Evolutionary conservation across 2,113 vertebrate genomes (phyloP).

Genomic region (Lophochroa leadbeateri): DNA sequence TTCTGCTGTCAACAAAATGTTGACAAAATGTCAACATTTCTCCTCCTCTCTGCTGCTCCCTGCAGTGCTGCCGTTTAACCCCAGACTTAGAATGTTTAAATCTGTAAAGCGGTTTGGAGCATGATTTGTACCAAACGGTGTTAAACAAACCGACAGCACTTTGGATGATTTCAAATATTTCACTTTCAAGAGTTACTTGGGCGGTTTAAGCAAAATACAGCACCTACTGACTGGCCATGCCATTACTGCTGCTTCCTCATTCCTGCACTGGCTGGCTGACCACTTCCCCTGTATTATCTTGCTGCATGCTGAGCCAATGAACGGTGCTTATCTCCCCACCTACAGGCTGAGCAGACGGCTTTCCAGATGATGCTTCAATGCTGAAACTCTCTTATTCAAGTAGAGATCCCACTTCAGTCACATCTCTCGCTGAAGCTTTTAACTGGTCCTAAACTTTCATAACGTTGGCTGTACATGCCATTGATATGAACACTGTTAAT

Average conservation of each 20-base stretch:
- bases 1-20: not conserved
- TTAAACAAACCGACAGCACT: not conserved
- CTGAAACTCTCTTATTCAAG: not conserved
- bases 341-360: not conserved
- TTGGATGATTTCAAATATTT: not conserved
- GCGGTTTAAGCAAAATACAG: not conserved
- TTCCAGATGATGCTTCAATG: not conserved
- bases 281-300: not conserved
- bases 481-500: not conserved
- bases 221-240: not conserved
- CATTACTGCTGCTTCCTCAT: not conserved
- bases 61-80: not conserved
- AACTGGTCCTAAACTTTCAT: not conserved
- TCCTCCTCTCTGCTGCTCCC: not conserved
- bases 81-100: not conserved
- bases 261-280: not conserved
- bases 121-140: not conserved
- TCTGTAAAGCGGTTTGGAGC: not conserved
- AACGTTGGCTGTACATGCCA: not conserved
- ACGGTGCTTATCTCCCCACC: not conserved
- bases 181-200: not conserved
- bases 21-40: no score
- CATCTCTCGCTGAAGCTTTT: not conserved
- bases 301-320: rapidly evolving
- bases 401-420: not conserved